Percentiles rank a stretch among this genome's conserved stretches.
These are phyloP conservation scores for Alexandromys oeconomus DNA, from an alignment of 2,797 vertebrate species.

Conservation along the genomic window DNA sequence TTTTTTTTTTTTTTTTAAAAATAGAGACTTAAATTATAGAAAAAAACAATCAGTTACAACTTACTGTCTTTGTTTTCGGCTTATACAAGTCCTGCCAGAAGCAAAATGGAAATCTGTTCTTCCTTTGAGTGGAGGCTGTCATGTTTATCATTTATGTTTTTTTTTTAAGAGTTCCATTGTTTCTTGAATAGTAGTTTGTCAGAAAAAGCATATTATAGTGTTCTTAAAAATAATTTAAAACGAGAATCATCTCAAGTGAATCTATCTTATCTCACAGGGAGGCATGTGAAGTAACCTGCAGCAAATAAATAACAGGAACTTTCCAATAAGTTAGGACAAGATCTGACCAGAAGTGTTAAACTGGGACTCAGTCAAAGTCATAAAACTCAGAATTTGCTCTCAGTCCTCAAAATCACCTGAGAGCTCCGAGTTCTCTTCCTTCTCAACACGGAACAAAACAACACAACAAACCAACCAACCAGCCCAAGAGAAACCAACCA, in stretches of 20 bases:
- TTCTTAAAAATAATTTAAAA: conserved; percentile 75
- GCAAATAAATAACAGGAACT: conserved; percentile 15
- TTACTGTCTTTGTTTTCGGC: conserved; percentile 10
- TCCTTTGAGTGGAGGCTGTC: conserved; percentile 48
- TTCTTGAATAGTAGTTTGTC: conserved; percentile 65
- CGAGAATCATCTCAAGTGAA: conserved; percentile 20
- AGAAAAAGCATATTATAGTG: conserved; percentile 44
- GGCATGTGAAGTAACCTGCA: conserved; percentile 31
- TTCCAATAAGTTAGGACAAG: background rate
- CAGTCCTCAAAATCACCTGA: background rate
- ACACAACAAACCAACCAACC: background rate
- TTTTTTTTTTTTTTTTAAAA: conserved; percentile 13
- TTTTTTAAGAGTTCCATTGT: conserved; percentile 43
- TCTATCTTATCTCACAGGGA: conserved; percentile 52
- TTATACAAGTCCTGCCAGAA: conserved; percentile 16
- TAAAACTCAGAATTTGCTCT: background rate
- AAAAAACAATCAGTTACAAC: conserved; percentile 53
- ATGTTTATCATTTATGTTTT: conserved; percentile 31
- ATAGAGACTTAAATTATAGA: conserved; percentile 56
- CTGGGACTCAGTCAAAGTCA: conserved; percentile 27
- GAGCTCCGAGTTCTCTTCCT: accelerated
- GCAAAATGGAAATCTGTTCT: conserved; percentile 54
- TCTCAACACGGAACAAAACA: background rate
- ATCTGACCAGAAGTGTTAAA: conserved; percentile 32
- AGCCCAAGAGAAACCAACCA: background rate